Conservation (phyloP, 2,888 invertebrate genomes). For the Drosophila lacicola region DNA sequence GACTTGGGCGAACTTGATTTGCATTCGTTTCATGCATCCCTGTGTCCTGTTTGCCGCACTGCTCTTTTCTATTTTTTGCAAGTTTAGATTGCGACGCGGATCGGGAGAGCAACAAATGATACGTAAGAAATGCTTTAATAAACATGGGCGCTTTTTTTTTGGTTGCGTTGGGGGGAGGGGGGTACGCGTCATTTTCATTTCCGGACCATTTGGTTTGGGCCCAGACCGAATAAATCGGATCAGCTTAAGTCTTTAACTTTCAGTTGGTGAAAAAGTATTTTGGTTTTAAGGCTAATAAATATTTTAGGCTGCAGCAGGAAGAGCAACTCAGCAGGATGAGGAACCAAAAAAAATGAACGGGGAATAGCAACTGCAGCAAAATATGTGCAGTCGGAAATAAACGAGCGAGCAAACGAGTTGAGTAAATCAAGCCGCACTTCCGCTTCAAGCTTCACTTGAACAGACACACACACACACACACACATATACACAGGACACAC, state of each 20-base stretch:
- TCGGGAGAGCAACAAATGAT: constrained; percentile 65
- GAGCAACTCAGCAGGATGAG: constrained; percentile 7
- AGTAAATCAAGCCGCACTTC: constrained; percentile 79
- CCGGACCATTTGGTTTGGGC: constrained; percentile 60
- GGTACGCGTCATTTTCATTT: constrained; percentile 47
- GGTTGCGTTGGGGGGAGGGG: background rate
- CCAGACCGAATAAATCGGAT: constrained; percentile 43
- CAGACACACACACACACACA: constrained; percentile 7
- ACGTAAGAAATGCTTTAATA: constrained; percentile 78
- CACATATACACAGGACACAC: background rate
- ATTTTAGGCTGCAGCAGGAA: constrained; percentile 58
- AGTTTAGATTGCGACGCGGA: constrained; percentile 7
- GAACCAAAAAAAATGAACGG: background rate
- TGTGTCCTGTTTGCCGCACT: constrained; percentile 7
- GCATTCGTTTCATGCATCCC: constrained; percentile 28
- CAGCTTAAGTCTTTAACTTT: constrained; percentile 64
- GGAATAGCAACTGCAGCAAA: constrained; percentile 35
- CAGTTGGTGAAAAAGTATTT: constrained; percentile 46
- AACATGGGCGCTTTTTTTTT: constrained; percentile 38
- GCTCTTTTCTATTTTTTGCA: background rate
- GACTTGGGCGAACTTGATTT: constrained; percentile 35
- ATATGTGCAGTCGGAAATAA: constrained; percentile 72
- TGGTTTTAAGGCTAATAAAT: constrained; percentile 73
- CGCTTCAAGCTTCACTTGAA: constrained; percentile 66
- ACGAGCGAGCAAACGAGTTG: constrained; percentile 78